Evolutionary conservation across 2,113 vertebrate genomes (phyloP).

Genomic region (Onychostoma macrolepis): DNA sequence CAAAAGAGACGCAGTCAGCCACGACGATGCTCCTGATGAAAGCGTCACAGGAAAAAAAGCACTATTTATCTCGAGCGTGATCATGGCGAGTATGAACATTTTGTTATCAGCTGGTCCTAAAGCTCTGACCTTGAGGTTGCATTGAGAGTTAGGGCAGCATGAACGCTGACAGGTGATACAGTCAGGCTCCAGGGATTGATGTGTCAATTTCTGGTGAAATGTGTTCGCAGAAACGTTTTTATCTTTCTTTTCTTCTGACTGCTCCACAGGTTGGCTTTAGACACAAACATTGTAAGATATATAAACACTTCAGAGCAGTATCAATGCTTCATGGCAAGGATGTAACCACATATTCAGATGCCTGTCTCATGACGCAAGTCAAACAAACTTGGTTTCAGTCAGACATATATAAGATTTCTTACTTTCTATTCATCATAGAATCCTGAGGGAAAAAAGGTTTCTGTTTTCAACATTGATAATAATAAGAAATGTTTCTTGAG

Average conservation of each 20-base stretch:
- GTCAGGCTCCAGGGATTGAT: neutral
- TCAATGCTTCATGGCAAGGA: neutral
- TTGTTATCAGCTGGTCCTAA: neutral
- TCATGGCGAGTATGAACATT: conserved; percentile 28
- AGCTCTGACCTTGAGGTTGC: conserved; percentile 38
- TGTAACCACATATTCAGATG: conserved; percentile 1
- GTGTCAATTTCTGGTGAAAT: conserved; percentile 3
- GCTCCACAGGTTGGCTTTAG: conserved; percentile 4
- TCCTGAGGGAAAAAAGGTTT: neutral
- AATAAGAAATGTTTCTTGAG: neutral
- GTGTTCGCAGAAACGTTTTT: neutral
- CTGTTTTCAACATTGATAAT: neutral
- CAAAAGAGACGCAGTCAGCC: conserved; percentile 4
- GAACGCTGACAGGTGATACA: conserved; percentile 1
- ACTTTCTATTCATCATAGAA: neutral
- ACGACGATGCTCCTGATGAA: conserved; percentile 29
- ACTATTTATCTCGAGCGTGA: neutral
- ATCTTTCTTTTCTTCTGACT: neutral
- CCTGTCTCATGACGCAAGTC: neutral
- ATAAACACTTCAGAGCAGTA: conserved; percentile 6
- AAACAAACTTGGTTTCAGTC: neutral
- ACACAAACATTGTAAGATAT: neutral
- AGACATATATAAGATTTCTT: neutral
- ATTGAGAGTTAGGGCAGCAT: conserved; percentile 5
- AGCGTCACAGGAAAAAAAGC: conserved; percentile 3